phyloP scores from a whole-genome alignment of 2,113 vertebrate species.

The Noturus placidus region DNA sequence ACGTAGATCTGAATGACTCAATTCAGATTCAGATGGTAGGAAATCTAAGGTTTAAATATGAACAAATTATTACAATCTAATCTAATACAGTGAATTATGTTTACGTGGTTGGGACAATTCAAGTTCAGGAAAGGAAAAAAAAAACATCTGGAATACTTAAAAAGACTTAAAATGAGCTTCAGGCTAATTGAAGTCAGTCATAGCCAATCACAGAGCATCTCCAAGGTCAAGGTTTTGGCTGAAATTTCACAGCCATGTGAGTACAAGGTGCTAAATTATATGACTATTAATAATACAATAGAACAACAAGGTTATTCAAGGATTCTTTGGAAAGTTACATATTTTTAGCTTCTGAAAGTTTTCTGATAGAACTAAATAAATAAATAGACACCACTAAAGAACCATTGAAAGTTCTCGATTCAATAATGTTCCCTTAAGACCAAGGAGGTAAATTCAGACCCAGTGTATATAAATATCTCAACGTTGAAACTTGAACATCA shows the following conservation, averaged over 20 bases:
- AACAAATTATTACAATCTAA: neutral
- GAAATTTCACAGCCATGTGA: neutral
- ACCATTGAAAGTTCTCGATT: neutral
- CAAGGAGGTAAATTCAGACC: neutral
- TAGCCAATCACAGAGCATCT: neutral
- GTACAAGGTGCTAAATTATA: neutral
- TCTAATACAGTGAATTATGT: neutral
- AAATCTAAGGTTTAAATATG: neutral
- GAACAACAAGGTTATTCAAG: neutral
- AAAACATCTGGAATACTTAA: neutral
- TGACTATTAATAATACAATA: neutral
- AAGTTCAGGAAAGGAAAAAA: neutral
- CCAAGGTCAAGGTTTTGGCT: neutral
- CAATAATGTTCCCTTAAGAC: neutral
- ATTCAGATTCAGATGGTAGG: neutral
- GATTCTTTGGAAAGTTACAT: neutral
- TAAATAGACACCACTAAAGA: neutral
- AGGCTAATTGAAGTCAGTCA: neutral
- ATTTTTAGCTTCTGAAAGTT: neutral
- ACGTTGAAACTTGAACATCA: neutral
- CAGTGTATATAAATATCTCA: neutral
- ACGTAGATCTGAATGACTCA: neutral
- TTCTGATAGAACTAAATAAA: neutral
- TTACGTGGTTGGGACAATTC: neutral
- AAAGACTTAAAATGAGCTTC: neutral